Conservation (phyloP, 2,797 vertebrate species). For the Brotula barbata region DNA sequence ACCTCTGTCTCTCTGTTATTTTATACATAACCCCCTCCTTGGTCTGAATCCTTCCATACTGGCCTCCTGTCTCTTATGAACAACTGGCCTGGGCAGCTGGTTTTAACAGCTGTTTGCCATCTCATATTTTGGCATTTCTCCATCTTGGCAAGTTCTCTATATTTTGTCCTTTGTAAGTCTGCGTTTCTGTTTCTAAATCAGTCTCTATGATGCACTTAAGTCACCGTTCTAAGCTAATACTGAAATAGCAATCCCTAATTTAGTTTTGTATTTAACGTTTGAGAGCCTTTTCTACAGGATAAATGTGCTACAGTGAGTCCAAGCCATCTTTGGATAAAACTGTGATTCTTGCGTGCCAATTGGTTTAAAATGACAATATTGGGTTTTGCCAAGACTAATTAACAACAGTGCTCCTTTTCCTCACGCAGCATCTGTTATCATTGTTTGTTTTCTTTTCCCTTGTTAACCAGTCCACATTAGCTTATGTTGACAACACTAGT, state of each 20-base stretch:
- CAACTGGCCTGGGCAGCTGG: slow-evolving; percentile 70
- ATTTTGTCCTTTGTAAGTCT: slow-evolving; percentile 11
- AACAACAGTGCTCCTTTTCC: slow-evolving; percentile 1
- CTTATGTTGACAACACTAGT: slow-evolving; percentile 9
- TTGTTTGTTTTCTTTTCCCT: slow-evolving; percentile 15
- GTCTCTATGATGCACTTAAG: slow-evolving; percentile 34
- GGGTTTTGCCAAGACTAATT: slow-evolving; percentile 1
- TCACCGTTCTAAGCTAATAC: neutral
- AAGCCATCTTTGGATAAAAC: slow-evolving; percentile 5
- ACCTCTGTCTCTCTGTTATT: slow-evolving; percentile 68
- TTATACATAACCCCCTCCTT: neutral
- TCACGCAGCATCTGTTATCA: slow-evolving; percentile 8
- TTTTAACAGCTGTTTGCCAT: slow-evolving; percentile 62
- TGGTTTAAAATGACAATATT: neutral
- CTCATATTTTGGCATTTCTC: slow-evolving; percentile 48
- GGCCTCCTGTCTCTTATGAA: slow-evolving; percentile 39
- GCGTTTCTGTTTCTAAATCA: slow-evolving; percentile 44
- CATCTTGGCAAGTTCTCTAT: slow-evolving; percentile 45
- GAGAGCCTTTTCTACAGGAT: neutral
- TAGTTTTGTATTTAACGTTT: neutral
- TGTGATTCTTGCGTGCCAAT: neutral
- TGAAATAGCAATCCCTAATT: neutral
- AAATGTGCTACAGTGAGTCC: neutral
- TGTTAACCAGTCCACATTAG: slow-evolving; percentile 12
- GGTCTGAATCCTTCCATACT: slow-evolving; percentile 47